These are phyloP conservation scores for Epinotia ramella DNA, from an alignment of 2,888 invertebrate species.

Conservation along the genomic window DNA sequence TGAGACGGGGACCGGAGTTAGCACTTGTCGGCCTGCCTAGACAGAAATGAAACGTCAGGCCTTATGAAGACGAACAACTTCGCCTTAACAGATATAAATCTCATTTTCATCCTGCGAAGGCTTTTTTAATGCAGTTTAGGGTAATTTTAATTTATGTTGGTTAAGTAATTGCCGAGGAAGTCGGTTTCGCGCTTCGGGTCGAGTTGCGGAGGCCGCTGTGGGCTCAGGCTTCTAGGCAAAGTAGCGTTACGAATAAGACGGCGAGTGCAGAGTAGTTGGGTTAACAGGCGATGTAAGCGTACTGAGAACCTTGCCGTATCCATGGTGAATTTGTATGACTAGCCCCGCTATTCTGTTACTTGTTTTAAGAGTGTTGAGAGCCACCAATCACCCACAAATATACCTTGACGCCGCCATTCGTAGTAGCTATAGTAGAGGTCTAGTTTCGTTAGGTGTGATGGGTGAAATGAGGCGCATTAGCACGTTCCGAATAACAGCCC, in stretches of 20 bases:
- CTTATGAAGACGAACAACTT: conserved; percentile 84
- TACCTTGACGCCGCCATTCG: no score
- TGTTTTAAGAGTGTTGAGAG: no score
- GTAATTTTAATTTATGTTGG: conserved; percentile 74
- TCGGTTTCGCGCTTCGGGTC: conserved; percentile 37
- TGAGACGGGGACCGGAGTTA: conserved; percentile 61
- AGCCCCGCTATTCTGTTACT: background rate
- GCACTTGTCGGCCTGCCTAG: conserved; percentile 82
- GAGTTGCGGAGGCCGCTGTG: conserved; percentile 12
- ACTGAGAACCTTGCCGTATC: conserved; percentile 1
- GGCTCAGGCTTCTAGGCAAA: background rate
- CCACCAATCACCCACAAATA: no score
- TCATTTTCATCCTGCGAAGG: conserved; percentile 71
- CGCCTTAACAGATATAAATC: conserved; percentile 82
- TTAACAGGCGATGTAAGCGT: conserved; percentile 4
- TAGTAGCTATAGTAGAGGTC: no score
- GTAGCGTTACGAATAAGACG: background rate
- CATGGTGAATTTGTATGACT: background rate
- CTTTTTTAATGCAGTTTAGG: conserved; percentile 70
- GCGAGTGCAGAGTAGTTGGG: conserved; percentile 1
- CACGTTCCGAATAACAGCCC: no score
- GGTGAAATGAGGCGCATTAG: no score
- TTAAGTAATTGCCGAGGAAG: conserved; percentile 61
- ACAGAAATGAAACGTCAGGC: conserved; percentile 82
- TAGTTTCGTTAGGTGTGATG: no score